phyloP scores from a whole-genome alignment of 2,797 vertebrate species.

The Eupleurogrammus muticus region DNA sequence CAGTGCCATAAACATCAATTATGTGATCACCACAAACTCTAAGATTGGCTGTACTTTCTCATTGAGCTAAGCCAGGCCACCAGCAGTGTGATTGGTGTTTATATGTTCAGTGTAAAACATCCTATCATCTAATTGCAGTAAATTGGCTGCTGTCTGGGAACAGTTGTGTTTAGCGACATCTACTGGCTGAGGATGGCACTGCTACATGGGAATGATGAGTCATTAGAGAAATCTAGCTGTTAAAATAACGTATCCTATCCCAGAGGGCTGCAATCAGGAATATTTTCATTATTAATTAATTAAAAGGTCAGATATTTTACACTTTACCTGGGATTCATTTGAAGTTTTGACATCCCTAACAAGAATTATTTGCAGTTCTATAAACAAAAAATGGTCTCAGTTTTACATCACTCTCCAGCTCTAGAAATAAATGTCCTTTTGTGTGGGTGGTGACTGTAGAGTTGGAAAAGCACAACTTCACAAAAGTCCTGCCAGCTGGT shows the following conservation, averaged over 20 bases:
- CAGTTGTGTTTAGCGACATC: constrained; percentile 44
- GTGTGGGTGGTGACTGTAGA: no score
- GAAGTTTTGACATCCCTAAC: no score
- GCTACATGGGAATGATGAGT: not conserved
- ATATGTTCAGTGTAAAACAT: not conserved
- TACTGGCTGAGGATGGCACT: constrained; percentile 41
- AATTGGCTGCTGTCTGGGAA: not conserved
- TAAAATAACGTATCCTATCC: not conserved
- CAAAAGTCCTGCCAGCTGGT: no score
- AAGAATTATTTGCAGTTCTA: no score
- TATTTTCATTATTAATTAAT: not conserved
- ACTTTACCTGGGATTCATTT: no score
- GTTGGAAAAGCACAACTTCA: no score
- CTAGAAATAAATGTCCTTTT: no score
- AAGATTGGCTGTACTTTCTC: no score
- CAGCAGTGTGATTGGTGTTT: no score
- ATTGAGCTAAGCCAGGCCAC: no score
- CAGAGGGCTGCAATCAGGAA: not conserved
- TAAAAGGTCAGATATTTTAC: not conserved
- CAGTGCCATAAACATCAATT: not conserved
- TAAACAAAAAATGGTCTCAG: no score
- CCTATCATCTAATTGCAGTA: not conserved
- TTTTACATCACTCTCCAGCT: no score
- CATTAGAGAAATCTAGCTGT: not conserved
- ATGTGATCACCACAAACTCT: not conserved